A percentile compares a stretch with the other conserved stretches of the same genome.
These are phyloP conservation scores for Haliclystus octoradiatus DNA, from an alignment of 30 jellyfish, hydroid and myxozoan genomes.

Conservation along the genomic window DNA sequence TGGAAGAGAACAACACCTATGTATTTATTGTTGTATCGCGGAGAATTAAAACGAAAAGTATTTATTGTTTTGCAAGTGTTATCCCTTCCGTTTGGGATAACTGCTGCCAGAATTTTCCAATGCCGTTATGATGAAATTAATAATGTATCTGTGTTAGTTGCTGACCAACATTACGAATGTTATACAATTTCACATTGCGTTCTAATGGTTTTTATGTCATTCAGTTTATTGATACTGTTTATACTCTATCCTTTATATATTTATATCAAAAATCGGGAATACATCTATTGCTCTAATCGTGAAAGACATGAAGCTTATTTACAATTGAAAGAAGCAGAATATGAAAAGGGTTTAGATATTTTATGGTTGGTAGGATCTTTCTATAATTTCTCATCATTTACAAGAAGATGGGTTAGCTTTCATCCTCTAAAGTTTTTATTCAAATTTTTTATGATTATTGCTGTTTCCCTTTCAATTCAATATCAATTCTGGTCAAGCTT, in stretches of 20 bases:
- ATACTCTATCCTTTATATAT: constrained; percentile 48
- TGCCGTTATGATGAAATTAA: constrained; percentile 39
- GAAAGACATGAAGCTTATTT: constrained; percentile 76
- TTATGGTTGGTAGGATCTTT: constrained; percentile 88
- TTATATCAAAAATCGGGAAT: constrained; percentile 36
- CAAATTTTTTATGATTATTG: constrained; percentile 41
- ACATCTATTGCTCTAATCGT: constrained; percentile 44
- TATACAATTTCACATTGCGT: constrained; percentile 61
- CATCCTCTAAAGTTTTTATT: constrained; percentile 71
- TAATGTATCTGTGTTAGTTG: background rate
- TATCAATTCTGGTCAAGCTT: constrained; percentile 78
- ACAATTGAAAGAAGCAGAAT: constrained; percentile 92
- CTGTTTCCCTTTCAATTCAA: constrained; percentile 60
- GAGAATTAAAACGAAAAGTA: constrained; percentile 62
- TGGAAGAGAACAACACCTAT: constrained; percentile 72
- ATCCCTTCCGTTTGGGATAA: constrained; percentile 82
- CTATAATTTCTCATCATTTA: constrained; percentile 76
- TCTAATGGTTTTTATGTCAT: constrained; percentile 37
- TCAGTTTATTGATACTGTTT: constrained; percentile 39
- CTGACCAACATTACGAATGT: too few species aligned
- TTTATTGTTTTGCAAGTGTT: constrained; percentile 49
- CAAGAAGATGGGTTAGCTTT: constrained; percentile 70
- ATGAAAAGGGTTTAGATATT: constrained; percentile 83
- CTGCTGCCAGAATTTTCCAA: constrained; percentile 81
- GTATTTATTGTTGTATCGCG: constrained; percentile 63